phyloP scores from a whole-genome alignment of 2,797 vertebrate genomes.

The Enteromius anoplus region DNA sequence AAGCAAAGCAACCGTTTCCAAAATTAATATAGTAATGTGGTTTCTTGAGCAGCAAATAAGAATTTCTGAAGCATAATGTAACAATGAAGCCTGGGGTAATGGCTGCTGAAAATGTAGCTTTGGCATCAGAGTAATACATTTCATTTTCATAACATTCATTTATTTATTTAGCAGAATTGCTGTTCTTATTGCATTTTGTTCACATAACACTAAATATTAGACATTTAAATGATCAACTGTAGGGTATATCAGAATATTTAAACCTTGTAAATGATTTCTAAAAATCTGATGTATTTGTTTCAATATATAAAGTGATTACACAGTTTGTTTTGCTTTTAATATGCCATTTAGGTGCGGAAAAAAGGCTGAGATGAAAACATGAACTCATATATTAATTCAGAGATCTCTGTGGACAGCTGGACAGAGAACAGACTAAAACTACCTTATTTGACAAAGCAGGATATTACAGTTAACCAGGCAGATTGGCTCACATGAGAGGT shows the following conservation, averaged over 20 bases:
- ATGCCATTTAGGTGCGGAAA: not conserved
- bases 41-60: not conserved
- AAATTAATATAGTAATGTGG: not conserved
- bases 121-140: not conserved
- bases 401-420: not conserved
- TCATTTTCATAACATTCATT: not conserved
- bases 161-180: not conserved
- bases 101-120: not conserved
- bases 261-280: not conserved
- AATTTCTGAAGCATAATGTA: not conserved
- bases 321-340: not conserved
- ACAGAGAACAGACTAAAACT: not conserved
- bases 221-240: not conserved
- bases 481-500: not conserved
- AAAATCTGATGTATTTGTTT: not conserved
- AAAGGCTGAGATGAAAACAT: not conserved
- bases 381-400: not conserved
- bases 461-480: conserved; percentile 1
- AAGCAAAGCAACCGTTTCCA: no score
- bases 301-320: not conserved
- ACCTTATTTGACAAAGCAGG: not conserved
- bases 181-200: not conserved
- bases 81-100: not conserved
- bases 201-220: no score
- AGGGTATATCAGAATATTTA: not conserved